Evolutionary conservation across 2,113 vertebrate genomes (phyloP), one percentile per base, ranked within the genome.

Genomic region (Nothobranchius kuhntae): DNA sequence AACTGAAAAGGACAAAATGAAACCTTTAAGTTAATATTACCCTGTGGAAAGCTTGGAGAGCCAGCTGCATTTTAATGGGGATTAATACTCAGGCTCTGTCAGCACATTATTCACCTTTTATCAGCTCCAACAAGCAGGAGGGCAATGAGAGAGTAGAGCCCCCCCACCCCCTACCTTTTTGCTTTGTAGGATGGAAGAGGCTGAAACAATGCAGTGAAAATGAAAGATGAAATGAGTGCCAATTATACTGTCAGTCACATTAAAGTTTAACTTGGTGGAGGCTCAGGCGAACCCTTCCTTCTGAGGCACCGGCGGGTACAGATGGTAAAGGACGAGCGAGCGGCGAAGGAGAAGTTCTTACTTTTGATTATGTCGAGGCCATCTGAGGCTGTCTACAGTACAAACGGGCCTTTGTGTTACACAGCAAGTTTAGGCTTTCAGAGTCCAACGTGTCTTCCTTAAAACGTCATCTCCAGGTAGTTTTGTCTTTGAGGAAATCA

Each of bases 11-110:
- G 89, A 88, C 85, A 86, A 85, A 88, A 86, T 87, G 86, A 89
- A 87, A 81, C 84, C 84, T 90, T 87, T 82, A 89, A 90, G 86
- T 91, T 91, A 90, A 91, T 91, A 85, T 90, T 83, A 77, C 81
- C 82, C 85, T 24, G 53, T 77, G 68, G 90, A 90, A 81, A 81
- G 78, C 78, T 83, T 65, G 13, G 67, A 73, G 78, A 86, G 71
- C 82, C 81, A 76, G 82, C 83, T 84, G 88, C 87, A 89, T 92
- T 88, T 90, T 89, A 89, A 91, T 91, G 80, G 71, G 86, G 79
- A 88, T 89, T 90, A 87, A 83, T 90, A 84, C 78, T 60, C 67
- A 35, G 55, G 50, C 81, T 83, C 71, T 73, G 75, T 71, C 61
- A 64, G 85, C 82, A 81, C 82, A 87, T 86, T 87, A 85, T 85